Conservation (phyloP, 1,140 invertebrate species). For the Eumeta japonica region DNA sequence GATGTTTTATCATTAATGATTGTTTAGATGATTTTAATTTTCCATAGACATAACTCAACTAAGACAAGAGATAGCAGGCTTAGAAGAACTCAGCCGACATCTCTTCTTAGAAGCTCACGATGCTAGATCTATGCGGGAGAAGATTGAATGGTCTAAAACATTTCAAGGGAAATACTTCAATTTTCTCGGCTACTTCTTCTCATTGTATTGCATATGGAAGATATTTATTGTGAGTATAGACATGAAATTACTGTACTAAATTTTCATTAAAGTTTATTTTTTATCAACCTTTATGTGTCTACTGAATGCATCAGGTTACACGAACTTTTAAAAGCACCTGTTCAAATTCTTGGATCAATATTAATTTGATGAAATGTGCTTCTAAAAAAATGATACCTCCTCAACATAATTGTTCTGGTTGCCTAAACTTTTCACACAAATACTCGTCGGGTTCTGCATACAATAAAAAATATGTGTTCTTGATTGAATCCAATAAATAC, state of each 20-base stretch:
- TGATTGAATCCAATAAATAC: too few species aligned
- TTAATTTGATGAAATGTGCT: too few species aligned
- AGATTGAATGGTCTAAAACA: constrained; percentile 93
- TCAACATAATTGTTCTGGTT: too few species aligned
- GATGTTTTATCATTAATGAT: neutral
- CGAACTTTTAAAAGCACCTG: too few species aligned
- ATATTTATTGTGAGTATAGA: constrained; percentile 89
- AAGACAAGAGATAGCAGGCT: constrained; percentile 79
- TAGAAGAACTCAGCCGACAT: constrained; percentile 91
- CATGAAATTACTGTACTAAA: neutral
- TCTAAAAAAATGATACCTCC: too few species aligned
- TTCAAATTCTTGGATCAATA: too few species aligned
- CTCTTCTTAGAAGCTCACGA: constrained; percentile 96
- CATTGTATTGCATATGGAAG: constrained; percentile 98
- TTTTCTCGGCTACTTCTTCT: constrained; percentile 98
- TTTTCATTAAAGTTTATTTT: too few species aligned
- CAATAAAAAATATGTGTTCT: too few species aligned
- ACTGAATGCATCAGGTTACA: too few species aligned
- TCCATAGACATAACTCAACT: constrained; percentile 77
- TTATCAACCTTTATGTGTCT: too few species aligned
- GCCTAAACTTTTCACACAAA: too few species aligned
- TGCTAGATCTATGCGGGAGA: constrained; percentile 88
- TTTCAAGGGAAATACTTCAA: constrained; percentile 99
- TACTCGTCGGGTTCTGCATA: too few species aligned
- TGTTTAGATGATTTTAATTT: constrained; percentile 3